Evolutionary conservation across 1,140 invertebrate species (phyloP), one percentile per base, ranked within the genome.

Genomic region (Elymnias hypermnestra): DNA sequence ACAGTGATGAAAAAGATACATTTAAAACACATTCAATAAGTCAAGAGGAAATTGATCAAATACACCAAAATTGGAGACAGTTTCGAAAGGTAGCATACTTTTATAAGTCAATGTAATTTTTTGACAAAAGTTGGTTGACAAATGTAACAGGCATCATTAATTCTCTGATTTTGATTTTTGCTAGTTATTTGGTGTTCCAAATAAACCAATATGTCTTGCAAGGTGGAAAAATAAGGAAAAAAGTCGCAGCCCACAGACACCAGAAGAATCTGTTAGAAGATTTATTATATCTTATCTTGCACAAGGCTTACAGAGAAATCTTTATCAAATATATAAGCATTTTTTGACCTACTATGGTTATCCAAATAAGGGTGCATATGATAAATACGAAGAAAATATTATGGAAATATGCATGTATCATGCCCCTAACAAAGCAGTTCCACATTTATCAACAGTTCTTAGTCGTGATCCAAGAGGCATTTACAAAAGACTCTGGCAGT

Each of bases 281-380:
- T 77, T 63, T 63, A 63, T 77, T 3, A 60, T 59, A 42, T 52
- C 67, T 40, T 82, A 60, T 48, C 58, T 79, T 31, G 72, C 72
- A 7, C 54, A 53, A 42, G 71, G 69, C 6, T 41, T 82, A 31
- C 9, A 77, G 36, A 68, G 77, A 55, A 71, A 57, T 45, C 25
- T 72, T 4, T 57, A 70, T 47, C 73, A 82, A 57, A 62, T 82
- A 28, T 75, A 67, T 43, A 64, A 58, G 48, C 59, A 75, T 53
- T 47, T 78, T 31, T 17, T 71, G n/a, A 56, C 38, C 9, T 21
- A 54, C 15, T 71, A 62, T 57, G 66, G 57, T 13, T 42, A 15
- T 21, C 52, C 57, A 23, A 31, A 41, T 0, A 82, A 66, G 53
- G 60, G 66, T 2, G 9, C 28, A 8, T 82, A 75, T 47, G 51